phyloP scores from a whole-genome alignment of 1,140 invertebrate genomes.

The Drosophila repletoides region DNA sequence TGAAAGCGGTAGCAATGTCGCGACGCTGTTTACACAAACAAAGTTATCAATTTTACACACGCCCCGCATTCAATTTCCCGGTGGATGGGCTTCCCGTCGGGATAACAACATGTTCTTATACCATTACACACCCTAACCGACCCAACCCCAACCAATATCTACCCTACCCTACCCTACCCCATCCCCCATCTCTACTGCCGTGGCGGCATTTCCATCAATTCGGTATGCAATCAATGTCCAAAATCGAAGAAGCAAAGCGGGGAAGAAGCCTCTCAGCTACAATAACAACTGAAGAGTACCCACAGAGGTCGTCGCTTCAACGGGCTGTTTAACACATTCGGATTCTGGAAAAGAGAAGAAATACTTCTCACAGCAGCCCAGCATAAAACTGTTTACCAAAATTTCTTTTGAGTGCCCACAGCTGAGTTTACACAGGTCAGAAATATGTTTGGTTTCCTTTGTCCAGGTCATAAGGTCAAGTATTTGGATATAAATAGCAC shows the following conservation, averaged over 20 bases:
- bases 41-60: constrained; percentile 80
- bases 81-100: constrained; percentile 35
- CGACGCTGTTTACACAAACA: constrained; percentile 79
- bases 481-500: neutral
- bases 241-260: constrained; percentile 63
- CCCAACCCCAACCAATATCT: neutral
- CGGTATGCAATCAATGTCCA: constrained; percentile 78
- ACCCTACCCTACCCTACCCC: no score
- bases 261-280: constrained; percentile 50
- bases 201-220: constrained; percentile 70
- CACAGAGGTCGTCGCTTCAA: constrained; percentile 9
- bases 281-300: constrained; percentile 39
- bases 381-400: constrained; percentile 7
- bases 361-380: neutral
- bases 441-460: constrained; percentile 2
- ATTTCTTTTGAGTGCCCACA: neutral
- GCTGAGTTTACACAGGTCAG: constrained; percentile 18
- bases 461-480: neutral
- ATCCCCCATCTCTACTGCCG: neutral
- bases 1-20: constrained; percentile 55
- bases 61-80: constrained; percentile 30
- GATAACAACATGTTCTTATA: constrained; percentile 43
- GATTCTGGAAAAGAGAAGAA: neutral
- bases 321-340: constrained; percentile 26
- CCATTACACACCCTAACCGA: constrained; percentile 3